These are phyloP conservation scores for Schizothorax lantsangensis DNA, from an alignment of 2,797 vertebrate genomes.

Conservation along the genomic window DNA sequence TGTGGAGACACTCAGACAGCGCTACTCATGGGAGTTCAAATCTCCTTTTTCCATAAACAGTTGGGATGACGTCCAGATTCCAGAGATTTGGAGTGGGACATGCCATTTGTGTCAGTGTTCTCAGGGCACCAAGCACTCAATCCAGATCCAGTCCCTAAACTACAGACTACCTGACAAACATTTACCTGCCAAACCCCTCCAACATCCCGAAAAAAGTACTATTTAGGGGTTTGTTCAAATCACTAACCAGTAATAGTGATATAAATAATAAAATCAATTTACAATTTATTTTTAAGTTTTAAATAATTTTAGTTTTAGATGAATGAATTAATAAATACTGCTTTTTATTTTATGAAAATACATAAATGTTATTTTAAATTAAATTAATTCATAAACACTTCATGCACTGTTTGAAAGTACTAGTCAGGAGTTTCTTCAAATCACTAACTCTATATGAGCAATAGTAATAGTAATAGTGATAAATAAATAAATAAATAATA, in stretches of 20 bases:
- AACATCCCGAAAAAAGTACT: not conserved
- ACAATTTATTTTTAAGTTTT: not conserved
- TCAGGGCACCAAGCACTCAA: not conserved
- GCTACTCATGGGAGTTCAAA: slow-evolving; percentile 21
- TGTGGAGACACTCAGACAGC: not conserved
- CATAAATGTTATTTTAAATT: not conserved
- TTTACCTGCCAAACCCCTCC: not conserved
- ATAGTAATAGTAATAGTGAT: not conserved
- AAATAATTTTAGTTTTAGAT: not conserved
- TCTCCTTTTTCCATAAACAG: slow-evolving; percentile 27
- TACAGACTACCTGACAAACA: not conserved
- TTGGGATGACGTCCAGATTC: slow-evolving; percentile 32
- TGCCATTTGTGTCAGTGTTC: not conserved
- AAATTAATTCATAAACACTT: not conserved
- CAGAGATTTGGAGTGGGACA: not conserved
- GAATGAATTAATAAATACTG: not conserved
- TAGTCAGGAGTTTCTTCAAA: not conserved
- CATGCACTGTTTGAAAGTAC: not conserved
- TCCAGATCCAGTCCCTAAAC: not conserved
- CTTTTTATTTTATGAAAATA: not conserved
- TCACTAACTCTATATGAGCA: not conserved
- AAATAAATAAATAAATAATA: not conserved
- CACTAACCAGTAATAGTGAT: not conserved
- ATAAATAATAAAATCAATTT: not conserved
- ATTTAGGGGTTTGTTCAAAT: not conserved